Base-by-base conservation (phyloP, 2,797 vertebrate genomes). In the Crenuchus spilurus region DNA sequence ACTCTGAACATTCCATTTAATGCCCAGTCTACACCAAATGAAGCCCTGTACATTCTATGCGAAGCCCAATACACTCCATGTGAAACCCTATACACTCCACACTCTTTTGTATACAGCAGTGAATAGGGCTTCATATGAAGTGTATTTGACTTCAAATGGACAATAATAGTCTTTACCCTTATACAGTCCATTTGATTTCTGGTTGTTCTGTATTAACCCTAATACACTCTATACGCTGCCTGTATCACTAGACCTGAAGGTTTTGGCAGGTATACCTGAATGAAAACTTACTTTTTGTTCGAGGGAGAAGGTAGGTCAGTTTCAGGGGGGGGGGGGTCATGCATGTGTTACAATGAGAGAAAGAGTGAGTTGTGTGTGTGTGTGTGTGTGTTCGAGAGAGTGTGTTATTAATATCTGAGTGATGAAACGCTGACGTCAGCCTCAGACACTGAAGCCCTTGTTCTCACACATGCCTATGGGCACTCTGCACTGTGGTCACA, bases 341-440 rank as follows among this genome's bases (percentile, higher is more conserved):
- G 48, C 62, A 39, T 70, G 60, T 58, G 26, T 44, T 11, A 49
- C 44, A 52, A 37, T 63, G 30, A 64, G 44, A 20, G 39, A 46
- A 48, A 33, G 26, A 48, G 54, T 33, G 70, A 42, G 37, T 42
- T 20, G 35, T 46, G 20, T 44, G 57, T 33, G 41, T 44, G 33
- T 61, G 51, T 52, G 28, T 7, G 24, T 68, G 39, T 52, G 58
- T 55, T 74, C 65, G 31, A 70, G 78, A 8, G 65, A 49, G 82
- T 31, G 60, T 74, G 84, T 86, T 86, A 79, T 88, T 90, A 91
- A 89, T 91, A 87, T 88, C 85, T 18, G 74, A 76, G 83, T 88
- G 85, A 88, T 88, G 87, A 88, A 89, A 89, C 79, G 42, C 67
- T 88, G 86, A 91, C 83, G 78, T 90, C 84, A 88, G 81, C 72